Base-by-base conservation (phyloP, 30 jellyfish, hydroid and myxozoan species). In the Hydractinia symbiolongicarpus region DNA sequence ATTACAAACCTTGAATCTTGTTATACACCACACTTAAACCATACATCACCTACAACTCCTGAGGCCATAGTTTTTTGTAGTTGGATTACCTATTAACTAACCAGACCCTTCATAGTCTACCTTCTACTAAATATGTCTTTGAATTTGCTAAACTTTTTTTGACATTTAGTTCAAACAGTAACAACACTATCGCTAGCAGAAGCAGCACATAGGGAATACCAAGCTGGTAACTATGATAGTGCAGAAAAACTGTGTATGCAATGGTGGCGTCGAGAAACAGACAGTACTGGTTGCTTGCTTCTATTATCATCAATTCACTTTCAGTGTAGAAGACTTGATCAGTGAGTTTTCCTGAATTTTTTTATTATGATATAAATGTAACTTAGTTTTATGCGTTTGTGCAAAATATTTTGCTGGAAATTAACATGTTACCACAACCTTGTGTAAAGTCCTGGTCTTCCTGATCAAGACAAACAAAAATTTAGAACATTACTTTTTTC, bases 201-300 rank as follows among this genome's bases (percentile, higher is more conserved):
- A 78, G 88, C 87, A 20, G 99, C 99, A 73, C 96, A 93, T 51
- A 67, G 99, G 58, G 99, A 93, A 88, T 93, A 87, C 74, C 96
- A 93, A 51, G 85, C 88, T 88, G 99, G 96, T 14, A 93, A 88
- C 67, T 93, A 93, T 66, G 99, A 87, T 21, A 86, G 96, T 30
- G 99, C 99, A 9, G 97, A 93, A 67, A 93, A 93, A 62, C 74
- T 87, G 85, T 93, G 99, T 67, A 86, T 83, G 90, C 99, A 93
- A 75, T 93, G 99, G 99, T 93, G 96, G 99, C 82, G 98, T 66
- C 87, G 98, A 61, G 98, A 91, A 69, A 95, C 98, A 6, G 98
- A 91, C 61, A 91, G 91, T 71, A 91, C 98, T 60, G 98, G 98
- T 21, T 91, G 98, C 72, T 77, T 91, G 83, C 83, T 91, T 75